Conservation (phyloP, 2,888 invertebrate genomes). For the Graphium colonna region DNA sequence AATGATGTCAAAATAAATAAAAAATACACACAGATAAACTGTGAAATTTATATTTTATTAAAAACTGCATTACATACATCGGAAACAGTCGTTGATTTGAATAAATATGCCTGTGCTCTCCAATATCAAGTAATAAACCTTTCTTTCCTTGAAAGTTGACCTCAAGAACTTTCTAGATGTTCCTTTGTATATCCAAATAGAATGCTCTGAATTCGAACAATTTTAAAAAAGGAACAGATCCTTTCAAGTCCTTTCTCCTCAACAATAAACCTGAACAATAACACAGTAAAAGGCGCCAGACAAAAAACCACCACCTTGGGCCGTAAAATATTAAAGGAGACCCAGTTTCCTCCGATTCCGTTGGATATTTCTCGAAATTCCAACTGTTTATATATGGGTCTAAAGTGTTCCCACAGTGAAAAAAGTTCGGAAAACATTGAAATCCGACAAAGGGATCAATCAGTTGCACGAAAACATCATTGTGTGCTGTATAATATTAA, state of each 20-base stretch:
- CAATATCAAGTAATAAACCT: too few relatives aligned
- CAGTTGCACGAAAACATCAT: constrained; percentile 47
- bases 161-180: not conserved
- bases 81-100: too few relatives aligned
- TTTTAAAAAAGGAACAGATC: not conserved
- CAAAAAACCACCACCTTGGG: not conserved
- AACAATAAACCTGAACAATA: not conserved
- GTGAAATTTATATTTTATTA: too few relatives aligned
- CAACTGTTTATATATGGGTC: not conserved
- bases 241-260: not conserved
- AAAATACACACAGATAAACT: too few relatives aligned
- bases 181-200: not conserved
- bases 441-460: constrained; percentile 36
- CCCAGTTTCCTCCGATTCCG: constrained; percentile 3
- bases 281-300: not conserved
- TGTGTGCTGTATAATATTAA: constrained; percentile 45
- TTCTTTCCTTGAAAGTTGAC: not conserved
- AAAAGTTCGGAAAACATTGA: constrained; percentile 16
- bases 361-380: constrained; percentile 7
- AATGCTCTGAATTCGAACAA: not conserved
- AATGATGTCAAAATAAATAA: too few relatives aligned
- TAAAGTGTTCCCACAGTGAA: constrained; percentile 26
- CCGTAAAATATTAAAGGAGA: not conserved
- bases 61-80: too few relatives aligned
- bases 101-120: too few relatives aligned